A percentile compares a stretch with the other conserved stretches of the same genome.
Evolutionary conservation across 2,797 vertebrate species (phyloP).

Genomic region (Eptatretus atami): DNA sequence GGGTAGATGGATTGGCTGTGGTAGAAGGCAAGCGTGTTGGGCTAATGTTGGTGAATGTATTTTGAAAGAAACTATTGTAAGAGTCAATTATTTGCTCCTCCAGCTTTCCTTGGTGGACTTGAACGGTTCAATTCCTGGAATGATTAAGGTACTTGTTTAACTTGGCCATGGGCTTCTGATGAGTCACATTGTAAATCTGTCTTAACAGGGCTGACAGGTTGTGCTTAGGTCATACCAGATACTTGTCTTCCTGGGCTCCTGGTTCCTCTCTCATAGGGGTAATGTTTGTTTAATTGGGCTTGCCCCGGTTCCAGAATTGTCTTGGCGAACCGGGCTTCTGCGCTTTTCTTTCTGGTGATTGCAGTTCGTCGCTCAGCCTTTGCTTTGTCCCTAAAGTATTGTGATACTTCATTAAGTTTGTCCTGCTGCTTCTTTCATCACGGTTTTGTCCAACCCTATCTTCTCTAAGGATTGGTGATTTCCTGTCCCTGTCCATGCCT

Average conservation of each 20-base stretch:
- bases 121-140: neutral
- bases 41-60: no score
- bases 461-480: slow-evolving; percentile 50
- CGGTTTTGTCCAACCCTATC: slow-evolving; percentile 93
- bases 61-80: no score
- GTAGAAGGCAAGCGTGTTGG: no score
- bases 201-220: slow-evolving; percentile 1
- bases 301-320: slow-evolving; percentile 3
- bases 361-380: slow-evolving; percentile 81
- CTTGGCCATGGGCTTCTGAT: neutral
- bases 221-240: neutral
- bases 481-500: slow-evolving; percentile 45
- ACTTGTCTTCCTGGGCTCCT: slow-evolving; percentile 3
- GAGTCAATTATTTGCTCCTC: no score
- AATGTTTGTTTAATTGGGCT: slow-evolving; percentile 1
- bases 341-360: slow-evolving; percentile 77
- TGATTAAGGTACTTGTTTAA: neutral
- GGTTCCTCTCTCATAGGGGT: neutral
- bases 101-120: neutral
- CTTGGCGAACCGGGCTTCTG: neutral
- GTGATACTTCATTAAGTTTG: slow-evolving; percentile 85
- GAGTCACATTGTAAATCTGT: slow-evolving; percentile 3
- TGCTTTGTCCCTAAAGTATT: slow-evolving; percentile 95
- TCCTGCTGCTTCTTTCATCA: slow-evolving; percentile 97
- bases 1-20: no score